Evolutionary conservation across 92 coral and sea anemone genomes (phyloP).

Genomic region (Porites rus): DNA sequence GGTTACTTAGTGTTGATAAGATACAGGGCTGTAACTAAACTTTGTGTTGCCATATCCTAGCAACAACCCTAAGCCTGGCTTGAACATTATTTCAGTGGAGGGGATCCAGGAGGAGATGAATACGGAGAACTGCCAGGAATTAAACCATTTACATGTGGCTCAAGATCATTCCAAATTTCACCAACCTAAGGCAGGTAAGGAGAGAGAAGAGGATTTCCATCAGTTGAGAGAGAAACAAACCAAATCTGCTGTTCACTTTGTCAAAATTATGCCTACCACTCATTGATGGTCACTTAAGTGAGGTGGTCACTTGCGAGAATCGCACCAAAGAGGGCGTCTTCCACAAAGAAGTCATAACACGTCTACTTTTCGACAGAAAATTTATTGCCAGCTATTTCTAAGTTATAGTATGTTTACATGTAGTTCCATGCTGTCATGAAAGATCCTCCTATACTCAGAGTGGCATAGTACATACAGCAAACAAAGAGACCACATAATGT

Average conservation of each 20-base stretch:
- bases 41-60: neutral
- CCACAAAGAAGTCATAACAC: too few relatives aligned
- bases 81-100: conserved; percentile 31
- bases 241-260: neutral
- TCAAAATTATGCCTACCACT: neutral
- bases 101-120: conserved; percentile 84
- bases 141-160: conserved; percentile 73
- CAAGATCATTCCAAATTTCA: conserved; percentile 80
- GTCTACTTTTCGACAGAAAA: too few relatives aligned
- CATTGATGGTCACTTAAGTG: too few relatives aligned
- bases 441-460: too few relatives aligned
- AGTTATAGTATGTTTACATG: too few relatives aligned
- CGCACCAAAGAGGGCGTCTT: too few relatives aligned
- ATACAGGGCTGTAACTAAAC: neutral
- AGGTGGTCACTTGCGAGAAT: too few relatives aligned
- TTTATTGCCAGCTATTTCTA: too few relatives aligned
- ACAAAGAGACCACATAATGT: too few relatives aligned
- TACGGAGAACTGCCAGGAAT: conserved; percentile 68
- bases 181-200: conserved; percentile 58
- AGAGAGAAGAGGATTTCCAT: neutral
- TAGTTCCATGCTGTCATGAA: too few relatives aligned
- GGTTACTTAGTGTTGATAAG: neutral
- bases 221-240: neutral
- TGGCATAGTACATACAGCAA: too few relatives aligned
- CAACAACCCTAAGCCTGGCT: neutral